phyloP scores from a whole-genome alignment of 2,888 invertebrate genomes.

The Margaritifera margaritifera region DNA sequence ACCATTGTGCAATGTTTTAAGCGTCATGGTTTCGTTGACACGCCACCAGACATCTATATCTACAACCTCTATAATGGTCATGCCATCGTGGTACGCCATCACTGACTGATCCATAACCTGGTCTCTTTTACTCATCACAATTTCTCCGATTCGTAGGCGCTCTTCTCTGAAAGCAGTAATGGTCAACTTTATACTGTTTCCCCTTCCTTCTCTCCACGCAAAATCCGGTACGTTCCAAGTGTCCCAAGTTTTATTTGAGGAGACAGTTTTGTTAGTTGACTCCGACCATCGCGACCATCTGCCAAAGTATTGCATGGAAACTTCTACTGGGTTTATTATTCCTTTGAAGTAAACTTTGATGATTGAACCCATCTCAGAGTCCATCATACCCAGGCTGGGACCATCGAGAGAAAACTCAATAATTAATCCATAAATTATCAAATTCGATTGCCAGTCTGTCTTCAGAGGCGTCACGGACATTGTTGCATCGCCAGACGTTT shows the following conservation, averaged over 20 bases:
- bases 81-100: slow-evolving; percentile 30
- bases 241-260: slow-evolving; percentile 8
- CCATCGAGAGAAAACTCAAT: slow-evolving; percentile 38
- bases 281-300: slow-evolving; percentile 22
- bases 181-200: slow-evolving; percentile 35
- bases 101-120: slow-evolving; percentile 28
- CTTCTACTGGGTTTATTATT: slow-evolving; percentile 10
- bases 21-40: slow-evolving; percentile 45
- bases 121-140: slow-evolving; percentile 35
- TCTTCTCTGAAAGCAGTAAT: slow-evolving; percentile 14
- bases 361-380: slow-evolving; percentile 47
- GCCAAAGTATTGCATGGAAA: slow-evolving; percentile 30
- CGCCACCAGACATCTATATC: slow-evolving; percentile 54
- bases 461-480: background rate
- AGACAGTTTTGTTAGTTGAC: slow-evolving; percentile 10
- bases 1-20: slow-evolving; percentile 25
- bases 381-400: slow-evolving; percentile 34
- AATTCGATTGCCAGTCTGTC: background rate
- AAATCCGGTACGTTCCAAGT: slow-evolving; percentile 42
- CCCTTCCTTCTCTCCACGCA: slow-evolving; percentile 36
- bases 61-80: slow-evolving; percentile 42
- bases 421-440: slow-evolving; percentile 10
- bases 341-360: slow-evolving; percentile 10
- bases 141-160: slow-evolving; percentile 25
- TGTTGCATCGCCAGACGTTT: background rate